Evolutionary conservation across 2,888 invertebrate species (phyloP).

Genomic region (Neoaliturus tenellus): DNA sequence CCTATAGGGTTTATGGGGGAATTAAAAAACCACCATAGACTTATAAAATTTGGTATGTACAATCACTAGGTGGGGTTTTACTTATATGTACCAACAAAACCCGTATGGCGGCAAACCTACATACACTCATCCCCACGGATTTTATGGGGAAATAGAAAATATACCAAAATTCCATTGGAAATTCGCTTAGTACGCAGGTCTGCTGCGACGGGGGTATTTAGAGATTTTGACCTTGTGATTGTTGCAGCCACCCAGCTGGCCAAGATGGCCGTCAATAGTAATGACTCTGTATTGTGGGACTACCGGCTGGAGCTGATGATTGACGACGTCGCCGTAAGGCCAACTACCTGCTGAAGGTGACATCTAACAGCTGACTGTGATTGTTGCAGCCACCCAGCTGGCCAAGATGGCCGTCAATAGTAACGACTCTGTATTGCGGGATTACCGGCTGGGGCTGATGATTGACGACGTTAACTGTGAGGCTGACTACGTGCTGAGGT

Average conservation of each 20-base stretch:
- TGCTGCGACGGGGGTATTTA: no score
- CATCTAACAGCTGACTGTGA: conserved; percentile 73
- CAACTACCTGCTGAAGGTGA: conserved; percentile 83
- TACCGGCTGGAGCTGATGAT: conserved; percentile 77
- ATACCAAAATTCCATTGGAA: no score
- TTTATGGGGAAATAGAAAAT: no score
- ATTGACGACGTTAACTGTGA: conserved; percentile 81
- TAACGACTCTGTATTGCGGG: conserved; percentile 76
- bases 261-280: conserved; percentile 77
- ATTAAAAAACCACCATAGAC: no score
- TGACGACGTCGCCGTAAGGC: conserved; percentile 81
- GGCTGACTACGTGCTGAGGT: conserved; percentile 83
- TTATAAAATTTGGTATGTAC: no score
- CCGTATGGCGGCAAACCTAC: no score
- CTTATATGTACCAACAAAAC: no score
- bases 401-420: conserved; percentile 80
- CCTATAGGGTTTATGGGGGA: no score
- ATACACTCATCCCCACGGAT: no score
- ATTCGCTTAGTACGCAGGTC: no score
- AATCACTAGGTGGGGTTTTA: no score
- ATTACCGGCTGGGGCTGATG: conserved; percentile 77
- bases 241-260: conserved; percentile 80
- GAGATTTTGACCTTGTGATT: no score
- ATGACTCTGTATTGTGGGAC: conserved; percentile 76
- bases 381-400: conserved; percentile 76